These are phyloP conservation scores for Dugesia japonica DNA, from an alignment of 2,888 invertebrate genomes.

Conservation along the genomic window DNA sequence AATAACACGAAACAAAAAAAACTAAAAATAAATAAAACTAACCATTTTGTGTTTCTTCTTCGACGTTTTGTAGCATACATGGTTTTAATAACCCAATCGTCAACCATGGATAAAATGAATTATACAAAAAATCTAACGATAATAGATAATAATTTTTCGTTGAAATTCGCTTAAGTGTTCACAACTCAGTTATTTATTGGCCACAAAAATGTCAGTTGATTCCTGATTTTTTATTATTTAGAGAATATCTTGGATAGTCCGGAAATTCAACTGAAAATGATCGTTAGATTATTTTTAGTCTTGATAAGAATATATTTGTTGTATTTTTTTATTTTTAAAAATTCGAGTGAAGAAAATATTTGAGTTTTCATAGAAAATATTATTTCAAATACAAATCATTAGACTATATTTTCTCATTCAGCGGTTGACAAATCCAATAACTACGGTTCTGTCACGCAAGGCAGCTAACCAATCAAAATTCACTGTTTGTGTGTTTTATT, in stretches of 20 bases:
- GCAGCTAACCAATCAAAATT: background rate
- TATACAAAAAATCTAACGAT: too few species aligned
- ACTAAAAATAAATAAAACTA: conserved; percentile 21
- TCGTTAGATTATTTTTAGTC: background rate
- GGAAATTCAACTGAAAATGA: background rate
- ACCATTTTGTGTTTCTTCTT: conserved; percentile 48
- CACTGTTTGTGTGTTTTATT: background rate
- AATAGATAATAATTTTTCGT: background rate
- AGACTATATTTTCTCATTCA: background rate
- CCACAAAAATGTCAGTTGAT: conserved; percentile 11
- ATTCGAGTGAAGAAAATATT: background rate
- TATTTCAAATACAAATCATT: background rate
- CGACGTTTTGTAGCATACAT: conserved; percentile 89
- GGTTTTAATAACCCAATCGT: conserved; percentile 51
- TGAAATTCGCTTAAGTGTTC: background rate
- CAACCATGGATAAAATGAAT: conserved; percentile 38
- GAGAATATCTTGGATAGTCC: background rate
- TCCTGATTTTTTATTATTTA: too few species aligned
- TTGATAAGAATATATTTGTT: background rate
- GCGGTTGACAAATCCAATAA: conserved; percentile 9
- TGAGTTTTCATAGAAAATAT: background rate
- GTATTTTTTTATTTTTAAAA: too few species aligned
- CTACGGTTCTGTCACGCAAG: conserved; percentile 20
- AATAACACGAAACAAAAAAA: too few species aligned
- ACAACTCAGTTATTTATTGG: background rate